Conservation (phyloP, 2,113 vertebrate species). For the Hemiprocne comata region DNA sequence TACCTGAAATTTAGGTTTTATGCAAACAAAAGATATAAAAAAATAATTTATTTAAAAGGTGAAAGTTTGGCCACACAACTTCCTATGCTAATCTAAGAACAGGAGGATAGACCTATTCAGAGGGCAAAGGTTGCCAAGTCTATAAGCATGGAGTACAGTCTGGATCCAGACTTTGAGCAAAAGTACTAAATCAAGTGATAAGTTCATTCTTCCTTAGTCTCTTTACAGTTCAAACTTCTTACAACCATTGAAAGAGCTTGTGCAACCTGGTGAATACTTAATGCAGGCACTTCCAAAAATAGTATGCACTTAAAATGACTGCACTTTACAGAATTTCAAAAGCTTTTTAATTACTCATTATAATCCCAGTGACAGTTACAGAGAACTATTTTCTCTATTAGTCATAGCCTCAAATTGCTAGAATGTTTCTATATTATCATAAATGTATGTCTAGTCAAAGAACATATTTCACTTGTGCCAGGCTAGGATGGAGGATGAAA, state of each 20-base stretch:
- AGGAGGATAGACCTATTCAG: neutral
- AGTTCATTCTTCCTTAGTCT: neutral
- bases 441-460: neutral
- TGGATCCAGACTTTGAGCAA: neutral
- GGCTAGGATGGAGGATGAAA: neutral
- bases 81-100: neutral
- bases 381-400: neutral
- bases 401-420: neutral
- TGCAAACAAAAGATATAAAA: neutral
- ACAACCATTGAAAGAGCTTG: slow-evolving; percentile 5
- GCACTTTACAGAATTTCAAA: slow-evolving; percentile 42
- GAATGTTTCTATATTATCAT: neutral
- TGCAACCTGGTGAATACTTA: neutral
- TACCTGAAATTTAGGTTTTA: neutral
- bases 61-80: neutral
- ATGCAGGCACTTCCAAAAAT: slow-evolving; percentile 15
- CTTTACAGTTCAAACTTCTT: neutral
- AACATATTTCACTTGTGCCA: neutral
- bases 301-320: slow-evolving; percentile 48
- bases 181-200: neutral
- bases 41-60: neutral
- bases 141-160: neutral
- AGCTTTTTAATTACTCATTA: slow-evolving; percentile 15
- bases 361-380: slow-evolving; percentile 33
- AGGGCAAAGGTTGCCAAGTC: neutral